Evolutionary conservation across 2,888 invertebrate species (phyloP), one percentile per base, ranked within the genome.

Genomic region (Thecophora atra): DNA sequence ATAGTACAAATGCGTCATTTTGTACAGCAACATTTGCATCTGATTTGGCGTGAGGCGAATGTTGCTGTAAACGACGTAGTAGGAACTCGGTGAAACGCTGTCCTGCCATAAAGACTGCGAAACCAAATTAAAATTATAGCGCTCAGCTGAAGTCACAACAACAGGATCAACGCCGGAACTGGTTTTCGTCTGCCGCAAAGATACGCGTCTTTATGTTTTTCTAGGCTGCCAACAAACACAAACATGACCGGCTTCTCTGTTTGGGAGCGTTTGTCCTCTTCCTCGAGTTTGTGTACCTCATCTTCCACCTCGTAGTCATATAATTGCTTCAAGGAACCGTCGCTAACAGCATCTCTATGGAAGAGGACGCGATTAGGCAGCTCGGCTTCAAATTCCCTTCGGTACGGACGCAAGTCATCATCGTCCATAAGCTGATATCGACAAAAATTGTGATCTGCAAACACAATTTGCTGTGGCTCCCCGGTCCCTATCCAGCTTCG

Each of bases 281-380:
- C 86, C 0, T 83, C 78, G 0, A 94, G 82, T 30, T 88, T 89
- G 6, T 88, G 87, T 44, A 90, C 90, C 0, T 93, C 82, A 64
- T 88, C 87, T 73, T 87, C 86, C 51, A 96, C 92, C 86, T 98
- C 98, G 73, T 92, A 91, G 5, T 92, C 89, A 24, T 89, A 88
- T 0, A 98, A 94, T 72, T 92, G 92, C 0, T 91, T 89, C 3
- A 97, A 88, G 78, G 97, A 95, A 0, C 98, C 97, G 75, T 98
- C 97, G 1, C 97, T 95, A 0, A 98, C 97, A 19, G 97, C 98
- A 85, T 98, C 98, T 13, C 98, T 90, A 85, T 94, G 98, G 51
- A 98, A 89, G 1, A 97, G 81, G 63, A 98, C 93, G 1, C 91
- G 89, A 0, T 88, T 87, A 0, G 98, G 98, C 84, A 91, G 77